Evolutionary conservation across 2,797 vertebrate genomes (phyloP).

Genomic region (Peromyscus aztecus): DNA sequence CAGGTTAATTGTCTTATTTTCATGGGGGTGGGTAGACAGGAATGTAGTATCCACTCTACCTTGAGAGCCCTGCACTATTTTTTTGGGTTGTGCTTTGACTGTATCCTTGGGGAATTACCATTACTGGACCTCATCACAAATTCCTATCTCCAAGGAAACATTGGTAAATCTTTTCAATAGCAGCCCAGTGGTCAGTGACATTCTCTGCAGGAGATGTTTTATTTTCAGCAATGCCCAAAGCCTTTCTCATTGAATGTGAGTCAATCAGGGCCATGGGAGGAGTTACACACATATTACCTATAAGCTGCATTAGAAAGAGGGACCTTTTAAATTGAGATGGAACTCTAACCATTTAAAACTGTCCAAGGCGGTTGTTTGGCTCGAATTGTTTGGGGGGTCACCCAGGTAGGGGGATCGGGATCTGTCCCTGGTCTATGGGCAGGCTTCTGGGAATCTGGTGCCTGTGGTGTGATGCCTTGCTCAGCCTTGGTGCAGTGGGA

Average conservation of each 20-base stretch:
- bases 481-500: too few species aligned
- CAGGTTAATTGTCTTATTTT: conserved; percentile 14
- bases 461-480: too few species aligned
- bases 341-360: not conserved
- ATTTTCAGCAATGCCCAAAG: not conserved
- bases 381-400: too few species aligned
- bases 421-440: too few species aligned
- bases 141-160: not conserved
- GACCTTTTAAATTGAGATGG: conserved; percentile 24
- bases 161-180: not conserved
- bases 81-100: not conserved
- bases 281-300: not conserved
- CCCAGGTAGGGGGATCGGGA: too few species aligned
- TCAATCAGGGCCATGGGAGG: not conserved
- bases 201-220: not conserved
- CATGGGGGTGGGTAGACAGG: not conserved
- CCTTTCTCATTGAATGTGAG: not conserved
- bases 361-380: not conserved
- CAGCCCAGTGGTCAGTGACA: not conserved
- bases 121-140: not conserved
- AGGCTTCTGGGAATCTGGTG: too few species aligned
- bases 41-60: not conserved
- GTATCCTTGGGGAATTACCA: not conserved
- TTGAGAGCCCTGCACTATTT: not conserved
- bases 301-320: not conserved